Evolutionary conservation across 2,888 invertebrate genomes (phyloP).

Genomic region (Epicampocera succincta): DNA sequence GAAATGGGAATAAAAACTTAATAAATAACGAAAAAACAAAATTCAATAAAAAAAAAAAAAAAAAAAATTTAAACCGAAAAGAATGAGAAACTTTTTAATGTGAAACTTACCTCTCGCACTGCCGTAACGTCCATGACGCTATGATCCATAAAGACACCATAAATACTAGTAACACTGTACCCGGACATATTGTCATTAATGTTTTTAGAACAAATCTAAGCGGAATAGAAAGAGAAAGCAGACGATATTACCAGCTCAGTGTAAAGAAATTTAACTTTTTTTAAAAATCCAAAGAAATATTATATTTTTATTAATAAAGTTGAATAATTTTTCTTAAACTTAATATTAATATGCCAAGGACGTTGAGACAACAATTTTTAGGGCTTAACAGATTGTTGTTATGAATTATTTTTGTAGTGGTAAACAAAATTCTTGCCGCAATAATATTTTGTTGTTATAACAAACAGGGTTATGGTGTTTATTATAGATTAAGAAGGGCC

Average conservation of each 20-base stretch:
- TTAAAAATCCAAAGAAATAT: too few species aligned
- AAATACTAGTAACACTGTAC: constrained; percentile 97
- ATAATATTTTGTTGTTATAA: too few species aligned
- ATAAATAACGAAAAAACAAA: constrained; percentile 34
- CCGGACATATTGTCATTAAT: constrained; percentile 99
- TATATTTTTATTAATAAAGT: too few species aligned
- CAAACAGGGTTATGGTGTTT: too few species aligned
- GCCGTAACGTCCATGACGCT: constrained; percentile 98
- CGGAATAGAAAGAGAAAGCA: neutral
- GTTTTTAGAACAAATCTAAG: constrained; percentile 95
- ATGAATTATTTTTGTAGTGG: too few species aligned
- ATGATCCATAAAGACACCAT: constrained; percentile 99
- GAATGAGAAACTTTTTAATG: constrained; percentile 3
- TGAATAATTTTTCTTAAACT: too few species aligned
- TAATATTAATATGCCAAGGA: too few species aligned
- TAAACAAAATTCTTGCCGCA: too few species aligned
- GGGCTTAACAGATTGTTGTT: too few species aligned
- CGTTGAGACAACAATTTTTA: too few species aligned
- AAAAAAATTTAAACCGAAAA: constrained; percentile 43
- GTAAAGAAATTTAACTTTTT: too few species aligned
- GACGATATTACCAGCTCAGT: neutral
- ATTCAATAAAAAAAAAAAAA: constrained; percentile 21
- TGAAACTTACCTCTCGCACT: constrained; percentile 95
- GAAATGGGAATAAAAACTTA: constrained; percentile 50
- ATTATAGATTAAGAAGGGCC: too few species aligned